Evolutionary conservation across 2,113 vertebrate genomes (phyloP).

Genomic region (Psittacula cyanocephala): DNA sequence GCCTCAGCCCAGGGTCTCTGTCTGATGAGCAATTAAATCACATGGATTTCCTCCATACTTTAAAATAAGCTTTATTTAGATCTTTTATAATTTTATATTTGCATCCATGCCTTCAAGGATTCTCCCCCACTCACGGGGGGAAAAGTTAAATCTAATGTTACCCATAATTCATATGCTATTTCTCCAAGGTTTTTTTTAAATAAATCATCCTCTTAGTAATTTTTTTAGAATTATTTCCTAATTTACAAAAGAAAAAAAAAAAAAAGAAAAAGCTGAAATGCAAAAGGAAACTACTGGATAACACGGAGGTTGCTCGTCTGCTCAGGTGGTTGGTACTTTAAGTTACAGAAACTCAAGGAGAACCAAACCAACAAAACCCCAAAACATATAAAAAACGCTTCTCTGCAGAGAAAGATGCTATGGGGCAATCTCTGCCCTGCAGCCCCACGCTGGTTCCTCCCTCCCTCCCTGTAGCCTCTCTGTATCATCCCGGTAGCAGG

Average conservation of each 20-base stretch:
- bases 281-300: constrained; percentile 79
- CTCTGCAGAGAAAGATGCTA: constrained; percentile 55
- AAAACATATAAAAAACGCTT: constrained; percentile 68
- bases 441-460: not conserved
- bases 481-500: not conserved
- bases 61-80: constrained; percentile 99
- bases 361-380: not conserved
- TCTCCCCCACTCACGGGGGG: constrained; percentile 71
- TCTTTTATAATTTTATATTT: constrained; percentile 87
- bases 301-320: constrained; percentile 60
- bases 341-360: constrained; percentile 51
- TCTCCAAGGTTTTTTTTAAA: constrained; percentile 84
- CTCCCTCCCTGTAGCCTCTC: not conserved
- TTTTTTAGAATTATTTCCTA: constrained; percentile 84
- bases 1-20: not conserved
- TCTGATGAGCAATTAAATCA: constrained; percentile 51
- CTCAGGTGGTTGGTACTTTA: constrained; percentile 49
- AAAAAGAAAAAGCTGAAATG: constrained; percentile 78
- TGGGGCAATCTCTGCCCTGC: not conserved
- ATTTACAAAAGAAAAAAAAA: constrained; percentile 85
- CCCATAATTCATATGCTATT: constrained; percentile 83
- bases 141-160: constrained; percentile 82
- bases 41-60: constrained; percentile 80
- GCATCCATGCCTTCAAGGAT: constrained; percentile 91
- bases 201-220: constrained; percentile 90